Conservation (phyloP, 1,140 invertebrate species). For the Pemphigus obesinymphae region DNA sequence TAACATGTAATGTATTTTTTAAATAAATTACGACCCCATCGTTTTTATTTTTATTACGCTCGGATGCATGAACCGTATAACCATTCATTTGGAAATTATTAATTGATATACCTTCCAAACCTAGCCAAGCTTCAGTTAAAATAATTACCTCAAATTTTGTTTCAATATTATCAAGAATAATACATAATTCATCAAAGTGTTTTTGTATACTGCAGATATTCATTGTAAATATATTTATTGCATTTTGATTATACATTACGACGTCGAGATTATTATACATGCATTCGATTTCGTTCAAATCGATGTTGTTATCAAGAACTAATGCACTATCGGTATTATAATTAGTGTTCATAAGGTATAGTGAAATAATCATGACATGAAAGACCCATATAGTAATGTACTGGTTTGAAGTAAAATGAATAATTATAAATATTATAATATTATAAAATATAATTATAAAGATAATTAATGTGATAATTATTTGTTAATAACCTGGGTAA, state of each 20-base stretch:
- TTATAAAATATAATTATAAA: no score
- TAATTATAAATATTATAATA: no score
- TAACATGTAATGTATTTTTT: neutral
- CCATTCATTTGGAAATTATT: neutral
- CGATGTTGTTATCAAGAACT: neutral
- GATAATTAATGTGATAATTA: neutral
- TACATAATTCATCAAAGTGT: neutral
- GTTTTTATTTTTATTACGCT: neutral
- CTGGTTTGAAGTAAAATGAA: neutral
- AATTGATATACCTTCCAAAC: neutral
- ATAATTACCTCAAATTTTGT: neutral
- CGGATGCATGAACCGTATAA: neutral
- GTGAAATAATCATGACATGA: neutral
- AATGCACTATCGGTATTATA: neutral
- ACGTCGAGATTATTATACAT: neutral
- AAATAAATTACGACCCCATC: neutral
- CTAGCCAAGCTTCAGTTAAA: neutral
- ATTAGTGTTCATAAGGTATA: neutral
- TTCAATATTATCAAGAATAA: neutral
- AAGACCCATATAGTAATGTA: neutral
- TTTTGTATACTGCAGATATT: neutral
- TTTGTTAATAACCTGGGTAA: neutral
- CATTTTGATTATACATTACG: neutral
- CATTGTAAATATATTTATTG: neutral
- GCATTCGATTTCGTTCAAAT: neutral